Evolutionary conservation across 2,888 invertebrate species (phyloP), one percentile per base, ranked within the genome.

Genomic region (Amiota minor): DNA sequence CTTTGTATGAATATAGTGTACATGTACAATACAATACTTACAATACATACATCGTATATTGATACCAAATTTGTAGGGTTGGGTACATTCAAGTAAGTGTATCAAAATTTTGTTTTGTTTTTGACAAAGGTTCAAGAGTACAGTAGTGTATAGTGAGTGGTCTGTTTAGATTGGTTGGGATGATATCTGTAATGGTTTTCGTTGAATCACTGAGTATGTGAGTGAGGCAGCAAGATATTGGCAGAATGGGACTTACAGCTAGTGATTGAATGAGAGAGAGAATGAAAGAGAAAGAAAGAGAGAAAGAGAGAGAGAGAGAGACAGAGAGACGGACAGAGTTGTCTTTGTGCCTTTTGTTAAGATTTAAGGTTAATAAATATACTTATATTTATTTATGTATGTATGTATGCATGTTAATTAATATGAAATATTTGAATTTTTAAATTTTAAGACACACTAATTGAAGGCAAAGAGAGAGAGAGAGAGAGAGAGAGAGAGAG

Each of bases 391-490:
- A 12, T 23, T 14, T 61, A 12, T 61, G 10, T 35, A 50, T 50
- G 20, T 68, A 3, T 49, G 50, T 12, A 35, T 45, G 23, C 10
- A 45, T 35, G 16, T 47, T n/a, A n/a, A 16, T 16, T 64, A 12
- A 12, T 64, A 64, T 46, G 47, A 45, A 11, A n/a, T n/a, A 64
- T 46, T 64, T 53, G 18, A 12, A 46, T 47, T 50, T 16, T 18
- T 67, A 6, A 11, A 18, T 77, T 71, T 78, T 79, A 80, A 80
- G 80, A 80, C 80, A 80, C 80, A 79, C 78, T 78, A 79, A 76
- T 78, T 79, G 78, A 80, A 79, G 79, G 80, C 80, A 79, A 77
- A 79, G n/a, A n/a, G n/a, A n/a, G n/a, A n/a, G 35, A 35, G 2
- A 35, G 35, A 35, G 35, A 35, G 35, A 23, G 23, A 23, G 23